Evolutionary conservation across 2,797 vertebrate species (phyloP).

Genomic region (Chaunax sp.): DNA sequence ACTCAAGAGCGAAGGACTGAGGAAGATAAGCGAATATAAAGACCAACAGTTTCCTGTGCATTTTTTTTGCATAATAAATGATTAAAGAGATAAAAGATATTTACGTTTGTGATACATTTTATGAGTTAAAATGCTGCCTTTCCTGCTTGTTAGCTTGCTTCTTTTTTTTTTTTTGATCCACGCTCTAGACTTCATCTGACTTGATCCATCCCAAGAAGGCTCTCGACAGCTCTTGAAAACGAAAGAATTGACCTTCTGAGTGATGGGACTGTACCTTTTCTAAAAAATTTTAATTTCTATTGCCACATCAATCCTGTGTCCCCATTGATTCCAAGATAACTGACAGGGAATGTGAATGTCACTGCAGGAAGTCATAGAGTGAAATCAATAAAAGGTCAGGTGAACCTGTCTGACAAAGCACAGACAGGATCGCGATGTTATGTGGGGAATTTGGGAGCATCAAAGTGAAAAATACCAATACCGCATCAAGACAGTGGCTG

Average conservation of each 20-base stretch:
- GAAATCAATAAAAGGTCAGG: slow-evolving; percentile 86
- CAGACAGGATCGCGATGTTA: slow-evolving; percentile 62
- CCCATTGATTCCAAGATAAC: slow-evolving; percentile 85
- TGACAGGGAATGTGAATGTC: slow-evolving; percentile 85
- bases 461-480: slow-evolving; percentile 79
- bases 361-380: slow-evolving; percentile 81
- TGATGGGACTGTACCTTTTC: slow-evolving; percentile 67
- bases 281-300: slow-evolving; percentile 82
- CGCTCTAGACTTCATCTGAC: slow-evolving; percentile 17
- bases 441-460: slow-evolving; percentile 73
- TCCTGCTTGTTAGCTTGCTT: slow-evolving; percentile 7
- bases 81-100: too few species aligned
- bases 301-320: slow-evolving; percentile 81
- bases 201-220: slow-evolving; percentile 33
- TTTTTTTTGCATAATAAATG: background rate
- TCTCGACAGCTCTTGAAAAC: slow-evolving; percentile 18
- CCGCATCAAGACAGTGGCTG: slow-evolving; percentile 72
- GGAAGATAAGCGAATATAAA: slow-evolving; percentile 3
- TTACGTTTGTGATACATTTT: slow-evolving; percentile 6
- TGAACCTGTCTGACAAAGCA: slow-evolving; percentile 73
- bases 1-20: background rate
- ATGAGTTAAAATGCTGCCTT: slow-evolving; percentile 13
- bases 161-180: slow-evolving; percentile 11
- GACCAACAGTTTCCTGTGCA: background rate
- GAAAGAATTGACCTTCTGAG: slow-evolving; percentile 72